These are phyloP conservation scores for Hippopotamyrus pictus DNA, from an alignment of 2,797 vertebrate species.

Conservation along the genomic window DNA sequence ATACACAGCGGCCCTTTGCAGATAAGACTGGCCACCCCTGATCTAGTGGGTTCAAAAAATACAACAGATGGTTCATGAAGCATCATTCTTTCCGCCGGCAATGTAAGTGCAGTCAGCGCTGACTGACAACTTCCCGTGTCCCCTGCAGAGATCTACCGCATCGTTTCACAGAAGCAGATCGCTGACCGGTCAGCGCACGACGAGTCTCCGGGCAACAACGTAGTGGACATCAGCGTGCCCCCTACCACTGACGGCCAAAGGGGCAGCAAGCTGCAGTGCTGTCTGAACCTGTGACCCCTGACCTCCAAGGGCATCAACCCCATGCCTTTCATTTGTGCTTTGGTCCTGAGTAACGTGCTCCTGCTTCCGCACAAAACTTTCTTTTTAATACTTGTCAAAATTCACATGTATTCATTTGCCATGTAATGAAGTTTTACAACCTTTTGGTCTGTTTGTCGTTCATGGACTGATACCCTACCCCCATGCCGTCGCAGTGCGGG, in stretches of 20 bases:
- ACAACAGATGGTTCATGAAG: background rate
- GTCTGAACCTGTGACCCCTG: conserved; percentile 86
- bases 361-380: conserved; percentile 35
- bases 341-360: conserved; percentile 32
- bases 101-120: background rate
- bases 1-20: too few relatives aligned
- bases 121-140: background rate
- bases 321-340: conserved; percentile 43
- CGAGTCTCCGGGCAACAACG: conserved; percentile 83
- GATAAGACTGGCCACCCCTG: conserved; percentile 78
- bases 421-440: conserved; percentile 45
- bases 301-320: conserved; percentile 22
- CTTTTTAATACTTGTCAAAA: conserved; percentile 34
- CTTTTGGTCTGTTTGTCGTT: conserved; percentile 43
- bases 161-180: conserved; percentile 90
- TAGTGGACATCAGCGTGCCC: conserved; percentile 40
- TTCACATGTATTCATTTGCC: conserved; percentile 49
- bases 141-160: conserved; percentile 87
- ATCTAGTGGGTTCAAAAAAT: background rate
- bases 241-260: conserved; percentile 83
- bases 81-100: background rate
- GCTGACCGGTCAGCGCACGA: conserved; percentile 63
- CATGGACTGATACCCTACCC: conserved; percentile 35
- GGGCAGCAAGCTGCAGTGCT: conserved; percentile 92
- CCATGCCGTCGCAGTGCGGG: conserved; percentile 36